Evolutionary conservation across 1,140 invertebrate genomes (phyloP), one percentile per base, ranked within the genome.

Genomic region (Carposina sasakii): DNA sequence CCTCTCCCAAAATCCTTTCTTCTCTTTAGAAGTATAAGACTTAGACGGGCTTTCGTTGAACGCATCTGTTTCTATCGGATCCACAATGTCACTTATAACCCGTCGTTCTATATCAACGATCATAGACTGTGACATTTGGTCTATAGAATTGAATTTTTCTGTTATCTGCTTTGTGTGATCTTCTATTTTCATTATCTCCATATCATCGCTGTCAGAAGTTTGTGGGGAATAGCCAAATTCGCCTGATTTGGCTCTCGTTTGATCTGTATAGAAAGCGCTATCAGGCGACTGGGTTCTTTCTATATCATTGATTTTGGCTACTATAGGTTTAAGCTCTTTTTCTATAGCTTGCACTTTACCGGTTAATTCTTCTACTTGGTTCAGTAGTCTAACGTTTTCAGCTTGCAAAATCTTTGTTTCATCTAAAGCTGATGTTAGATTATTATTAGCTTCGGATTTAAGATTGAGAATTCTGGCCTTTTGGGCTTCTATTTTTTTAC

Each of bases 361-460:
- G 23, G 79, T 86, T 42, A 91, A 81, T 68, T 89, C 87, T 71
- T 91, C 90, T 1, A 91, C 86, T 75, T 86, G 81, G 42, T 88
- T 87, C 39, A 91, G 61, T 54, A 89, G 79, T 23, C 78, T 84
- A 0, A 91, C 82, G 34, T 90, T 89, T 52, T 90, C 86, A 19
- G 87, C 83, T 64, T 92, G 89, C 1, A 93, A 61, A 39, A 87
- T 79, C 71, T 89, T 89, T 1, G 89, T 89, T 58, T 92, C 90
- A 67, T 88, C 88, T 24, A 87, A 78, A 0, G 90, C 90, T 6
- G 87, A 83, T 13, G 81, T 87, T 26, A 89, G 85, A 26, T 89
- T 88, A 50, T 89, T 88, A 17, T 85, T 85, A 28, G 89, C 88
- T 68, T 93, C 91, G 1, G 86, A 86, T 61, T 92, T 89, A 20